A percentile compares a stretch with the other conserved stretches of the same genome.
These are phyloP conservation scores for Prionace glauca DNA, from an alignment of 2,797 vertebrate species.

Conservation along the genomic window DNA sequence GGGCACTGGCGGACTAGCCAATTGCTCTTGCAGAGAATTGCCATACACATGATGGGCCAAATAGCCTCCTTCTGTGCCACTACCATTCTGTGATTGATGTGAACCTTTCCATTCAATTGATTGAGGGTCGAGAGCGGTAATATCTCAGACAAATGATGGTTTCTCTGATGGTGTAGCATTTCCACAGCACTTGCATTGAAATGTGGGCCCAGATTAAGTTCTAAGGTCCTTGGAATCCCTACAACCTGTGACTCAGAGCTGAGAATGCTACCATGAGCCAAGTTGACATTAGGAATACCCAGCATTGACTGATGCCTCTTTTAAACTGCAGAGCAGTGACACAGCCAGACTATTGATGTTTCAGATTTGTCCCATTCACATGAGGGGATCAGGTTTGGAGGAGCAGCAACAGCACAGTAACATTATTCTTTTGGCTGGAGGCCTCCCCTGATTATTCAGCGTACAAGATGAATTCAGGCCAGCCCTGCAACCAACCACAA, in stretches of 20 bases:
- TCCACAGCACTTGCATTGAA: background rate
- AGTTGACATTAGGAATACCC: background rate
- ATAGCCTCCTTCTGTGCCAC: background rate
- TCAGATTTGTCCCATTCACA: background rate
- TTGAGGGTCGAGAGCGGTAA: background rate
- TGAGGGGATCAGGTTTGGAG: background rate
- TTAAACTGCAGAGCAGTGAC: background rate
- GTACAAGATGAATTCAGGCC: background rate
- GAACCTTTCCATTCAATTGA: background rate
- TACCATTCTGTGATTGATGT: background rate
- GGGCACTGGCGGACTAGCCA: background rate
- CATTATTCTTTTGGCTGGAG: background rate
- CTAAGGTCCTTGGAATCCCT: background rate
- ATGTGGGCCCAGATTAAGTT: background rate
- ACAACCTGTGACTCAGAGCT: background rate
- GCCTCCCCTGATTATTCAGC: background rate
- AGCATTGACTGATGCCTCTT: background rate
- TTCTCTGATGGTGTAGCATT: background rate
- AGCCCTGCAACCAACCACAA: background rate
- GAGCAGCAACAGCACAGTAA: background rate
- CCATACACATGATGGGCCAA: background rate
- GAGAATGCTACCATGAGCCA: background rate
- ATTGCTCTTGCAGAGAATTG: background rate
- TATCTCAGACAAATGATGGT: background rate
- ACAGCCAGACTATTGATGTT: background rate